Percentiles rank a stretch among this genome's conserved stretches.
phyloP scores from a whole-genome alignment of 2,113 vertebrate genomes.

The Arvicanthis niloticus region DNA sequence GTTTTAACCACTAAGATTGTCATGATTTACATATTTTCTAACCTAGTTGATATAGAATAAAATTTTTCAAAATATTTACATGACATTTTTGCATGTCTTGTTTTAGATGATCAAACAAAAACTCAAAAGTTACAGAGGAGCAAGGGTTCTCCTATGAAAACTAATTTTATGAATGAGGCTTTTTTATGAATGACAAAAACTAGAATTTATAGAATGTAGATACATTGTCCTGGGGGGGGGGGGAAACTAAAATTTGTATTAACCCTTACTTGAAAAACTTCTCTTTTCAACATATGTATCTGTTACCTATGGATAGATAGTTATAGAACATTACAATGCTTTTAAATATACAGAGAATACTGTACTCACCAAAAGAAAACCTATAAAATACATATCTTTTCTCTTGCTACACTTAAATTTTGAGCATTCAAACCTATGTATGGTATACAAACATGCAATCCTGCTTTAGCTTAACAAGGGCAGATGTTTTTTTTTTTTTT shows the following conservation, averaged over 20 bases:
- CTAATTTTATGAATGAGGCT: not conserved
- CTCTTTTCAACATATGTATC: not conserved
- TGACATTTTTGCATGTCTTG: not conserved
- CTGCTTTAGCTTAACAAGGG: not conserved
- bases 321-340: not conserved
- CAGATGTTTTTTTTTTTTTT: too few species aligned
- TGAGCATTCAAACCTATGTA: not conserved
- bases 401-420: not conserved
- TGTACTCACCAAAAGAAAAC: not conserved
- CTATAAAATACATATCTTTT: not conserved
- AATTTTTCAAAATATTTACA: not conserved
- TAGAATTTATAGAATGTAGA: not conserved
- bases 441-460: not conserved
- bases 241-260: not conserved
- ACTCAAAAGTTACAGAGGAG: not conserved
- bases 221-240: fast-evolving
- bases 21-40: not conserved
- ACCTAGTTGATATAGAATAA: not conserved
- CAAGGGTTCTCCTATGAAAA: not conserved
- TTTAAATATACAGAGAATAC: not conserved
- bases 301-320: not conserved
- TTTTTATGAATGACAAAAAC: not conserved
- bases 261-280: not conserved
- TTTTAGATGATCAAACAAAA: not conserved
- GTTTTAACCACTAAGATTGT: not conserved